Percentiles rank a stretch among this genome's conserved stretches.
phyloP scores from a whole-genome alignment of 2,888 invertebrate genomes.

The Tipula helvola region DNA sequence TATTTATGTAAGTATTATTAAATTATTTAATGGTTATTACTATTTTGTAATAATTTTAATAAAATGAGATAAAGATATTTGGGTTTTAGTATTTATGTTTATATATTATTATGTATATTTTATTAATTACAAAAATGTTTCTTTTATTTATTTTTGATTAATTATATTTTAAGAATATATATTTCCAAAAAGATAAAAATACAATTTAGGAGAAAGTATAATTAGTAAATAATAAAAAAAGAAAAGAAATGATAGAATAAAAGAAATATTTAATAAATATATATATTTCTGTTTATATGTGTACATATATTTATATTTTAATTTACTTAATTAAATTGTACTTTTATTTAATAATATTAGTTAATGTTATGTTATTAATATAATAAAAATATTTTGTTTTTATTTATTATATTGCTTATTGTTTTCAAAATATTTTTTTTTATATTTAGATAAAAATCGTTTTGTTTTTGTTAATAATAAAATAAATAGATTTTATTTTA shows the following conservation, averaged over 20 bases:
- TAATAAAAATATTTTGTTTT: constrained; percentile 8
- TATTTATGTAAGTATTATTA: not conserved
- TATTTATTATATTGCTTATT: constrained; percentile 6
- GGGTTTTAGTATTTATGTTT: not conserved
- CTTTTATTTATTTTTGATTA: not conserved
- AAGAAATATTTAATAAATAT: not conserved
- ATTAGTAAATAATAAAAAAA: not conserved
- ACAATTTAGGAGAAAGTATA: not conserved
- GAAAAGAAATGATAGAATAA: not conserved
- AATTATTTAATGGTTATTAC: not conserved
- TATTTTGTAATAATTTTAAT: not conserved
- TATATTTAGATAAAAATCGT: not conserved
- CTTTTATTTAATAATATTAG: not conserved
- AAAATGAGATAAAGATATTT: not conserved
- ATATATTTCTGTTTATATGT: not conserved
- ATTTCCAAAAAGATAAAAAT: not conserved
- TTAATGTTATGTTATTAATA: not conserved
- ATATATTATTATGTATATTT: not conserved
- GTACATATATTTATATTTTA: not conserved
- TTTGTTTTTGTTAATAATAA: not conserved
- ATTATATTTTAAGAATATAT: not conserved
- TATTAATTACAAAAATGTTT: not conserved
- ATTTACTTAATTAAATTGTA: not conserved
- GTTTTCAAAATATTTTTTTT: constrained; percentile 7
- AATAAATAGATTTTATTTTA: not conserved